Base-by-base conservation (phyloP, 2,888 invertebrate genomes). In the Heliconius erato region DNA sequence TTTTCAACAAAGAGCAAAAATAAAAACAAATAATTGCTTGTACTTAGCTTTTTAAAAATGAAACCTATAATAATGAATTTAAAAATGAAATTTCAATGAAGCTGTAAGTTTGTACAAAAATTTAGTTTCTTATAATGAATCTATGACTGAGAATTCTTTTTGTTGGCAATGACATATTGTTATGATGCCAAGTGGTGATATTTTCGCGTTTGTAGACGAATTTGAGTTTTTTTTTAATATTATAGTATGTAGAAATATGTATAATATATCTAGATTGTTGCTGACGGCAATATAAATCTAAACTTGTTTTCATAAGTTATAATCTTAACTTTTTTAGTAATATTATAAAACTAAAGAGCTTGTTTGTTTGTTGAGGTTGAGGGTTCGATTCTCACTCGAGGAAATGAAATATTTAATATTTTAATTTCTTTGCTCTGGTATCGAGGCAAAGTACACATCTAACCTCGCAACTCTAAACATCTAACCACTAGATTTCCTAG, bases 101-200 rank as follows among this genome's bases (percentile, higher is more conserved):
- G 6, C 12, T 71, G 6, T 40, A 69, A 32, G 23, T 32, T 54
- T 23, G 54, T 23, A 81, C 16, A n/a, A 28, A 63, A 69, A 79
- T 77, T 35, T 54, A 9, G 3, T 54, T 54, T 54, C 54, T 54
- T 54, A 54, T 14, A 69, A 54, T 23, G 23, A 54, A 54, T 63
- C 63, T n/a, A 79, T 82, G 16, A n/a, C 32, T 14, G 82, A 44
- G 54, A 69, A 59, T 74, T 77, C 28, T 84, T 84, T 84, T 63
- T 26, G 68, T 80, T 84, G 84, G 84, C 81, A 84, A 74, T 77
- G 65, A 72, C 68, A 63, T 65, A 72, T 63, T 32, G 78, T 78
- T 28, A 76, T 71, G 78, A 67, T 82, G 83, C 81, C 82, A 83
- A 79, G 49, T 74, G 28, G 26, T 63, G 67, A 74, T 63, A n/a